Base-by-base conservation (phyloP, 2,888 invertebrate genomes). In the Mechanitis mazaeus region DNA sequence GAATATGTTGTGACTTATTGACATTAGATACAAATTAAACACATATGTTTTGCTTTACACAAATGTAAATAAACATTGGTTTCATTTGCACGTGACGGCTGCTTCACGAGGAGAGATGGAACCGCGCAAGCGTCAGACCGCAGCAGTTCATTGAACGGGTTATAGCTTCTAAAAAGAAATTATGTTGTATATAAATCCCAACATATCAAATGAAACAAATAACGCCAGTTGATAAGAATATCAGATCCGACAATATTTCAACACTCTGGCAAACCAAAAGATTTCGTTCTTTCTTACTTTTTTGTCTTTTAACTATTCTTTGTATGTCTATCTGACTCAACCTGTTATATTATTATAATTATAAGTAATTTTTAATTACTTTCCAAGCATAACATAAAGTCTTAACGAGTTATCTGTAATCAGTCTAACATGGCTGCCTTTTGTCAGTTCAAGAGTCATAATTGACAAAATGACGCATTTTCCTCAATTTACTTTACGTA, bases 41-140 rank as follows among this genome's bases (percentile, higher is more conserved):
- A 42, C 42, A 11, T 42, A 9, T 42, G 42, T 42, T 9, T 3
- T 35, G 35, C 69, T 63, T 72, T 63, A 64, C 65, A 68, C 74
- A 72, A 66, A 77, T 76, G 79, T 79, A 79, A 81, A 83, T 80
- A 80, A 79, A 79, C 77, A 79, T 67, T 63, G 66, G 67, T 64
- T 71, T 72, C 75, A 78, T 3, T 42, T 9, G 42, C 38, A 38
- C 42, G 42, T 42, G 42, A 9, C 42, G 75, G 78, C 78, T 76
- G 63, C 57, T 58, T 56, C 65, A 54, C 54, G 57, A 46, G 56
- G 64, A 61, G 65, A 68, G 64, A 62, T 54, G 58, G 45, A 66
- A 59, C 61, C 63, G 68, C 75, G 77, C 75, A 75, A 54, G 76
- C 77, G 77, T 67, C 58, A 12, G 69, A 54, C 56, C 56, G 53